Conservation (phyloP, 2,113 vertebrate species). For the Eleginops maclovinus region DNA sequence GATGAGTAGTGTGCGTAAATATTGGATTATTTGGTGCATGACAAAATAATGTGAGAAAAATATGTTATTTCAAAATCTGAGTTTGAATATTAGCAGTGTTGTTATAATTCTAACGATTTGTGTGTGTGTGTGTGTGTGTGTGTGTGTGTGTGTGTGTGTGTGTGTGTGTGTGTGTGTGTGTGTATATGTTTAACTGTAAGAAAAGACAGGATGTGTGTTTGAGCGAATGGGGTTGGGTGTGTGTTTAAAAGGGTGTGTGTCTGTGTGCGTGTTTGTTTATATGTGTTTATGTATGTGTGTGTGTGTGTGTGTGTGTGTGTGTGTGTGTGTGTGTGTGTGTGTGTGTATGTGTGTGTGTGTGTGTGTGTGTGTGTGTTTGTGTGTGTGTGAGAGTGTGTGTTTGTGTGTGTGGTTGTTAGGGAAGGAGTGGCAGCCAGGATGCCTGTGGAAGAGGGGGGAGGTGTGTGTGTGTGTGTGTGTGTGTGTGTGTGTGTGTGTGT, state of each 20-base stretch:
- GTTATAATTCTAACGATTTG: too few species aligned
- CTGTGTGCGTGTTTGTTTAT: conserved; percentile 27
- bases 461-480: conserved; percentile 44
- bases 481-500: neutral
- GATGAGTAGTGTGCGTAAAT: conserved; percentile 27
- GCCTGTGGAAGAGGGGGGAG: conserved; percentile 65
- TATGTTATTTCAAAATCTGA: conserved; percentile 30
- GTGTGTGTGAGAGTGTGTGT: conserved; percentile 31
- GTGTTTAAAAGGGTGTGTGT: conserved; percentile 64
- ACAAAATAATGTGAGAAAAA: conserved; percentile 16
- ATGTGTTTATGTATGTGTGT: conserved; percentile 20
- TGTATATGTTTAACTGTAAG: conserved; percentile 50
- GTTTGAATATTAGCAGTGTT: conserved; percentile 22
- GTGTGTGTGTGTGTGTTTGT: conserved; percentile 30
- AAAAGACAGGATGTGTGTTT: conserved; percentile 74
- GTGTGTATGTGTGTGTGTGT: conserved; percentile 34
- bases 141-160: conserved; percentile 14
- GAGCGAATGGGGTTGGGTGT: conserved; percentile 65
- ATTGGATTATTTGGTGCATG: neutral
- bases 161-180: conserved; percentile 17
- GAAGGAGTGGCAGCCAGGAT: conserved; percentile 72
- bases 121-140: conserved; percentile 33
- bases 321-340: conserved; percentile 23
- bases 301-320: conserved; percentile 43
- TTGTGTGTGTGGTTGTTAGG: conserved; percentile 62